Base-by-base conservation (phyloP, 2,888 invertebrate genomes). In the Phlogophora meticulosa region DNA sequence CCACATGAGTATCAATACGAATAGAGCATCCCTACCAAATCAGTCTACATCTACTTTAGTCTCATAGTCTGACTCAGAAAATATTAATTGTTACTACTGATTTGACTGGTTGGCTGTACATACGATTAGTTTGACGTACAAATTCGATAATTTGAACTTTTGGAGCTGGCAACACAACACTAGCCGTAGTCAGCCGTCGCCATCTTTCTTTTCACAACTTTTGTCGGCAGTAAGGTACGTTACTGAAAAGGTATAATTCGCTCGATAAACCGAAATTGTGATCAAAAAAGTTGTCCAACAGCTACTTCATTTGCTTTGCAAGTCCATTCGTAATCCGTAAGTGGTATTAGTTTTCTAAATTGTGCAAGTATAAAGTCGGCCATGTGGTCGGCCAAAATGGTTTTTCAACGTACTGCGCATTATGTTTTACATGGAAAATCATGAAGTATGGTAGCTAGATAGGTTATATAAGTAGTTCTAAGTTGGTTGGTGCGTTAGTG, bases 131-230 rank as follows among this genome's bases (percentile, higher is more conserved):
- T 28, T 28, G 5, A 28, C 28, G 28, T 28, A 28, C 2, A 4
- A 28, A 28, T 28, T 28, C 28, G 28, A 5, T 28, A 4, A 28
- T 28, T 28, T 28, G 28, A 28, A 28, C 28, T 28, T n/a, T 28
- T 28, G 28, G 28, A 28, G 28, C 5, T 28, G 28, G 28, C 28
- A 28, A 28, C 28, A 28, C 28, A 28, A 28, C 28, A 2, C 28
- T 28, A 5, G 83, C 81, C 73, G 80, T 80, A 78, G 82, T 83
- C 68, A n/a, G 42, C 76, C 84, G 87, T 86, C 94, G 95, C 95
- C 95, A 95, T 95, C 92, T 95, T 95, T 91, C 93, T 94, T 94
- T 94, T 93, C 91, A 86, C 89, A 85, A 92, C 82, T 89, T 88
- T 92, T 91, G 91, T 93, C 93, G 92, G 92, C 92, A 86, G 83